Conservation (phyloP, 2,113 vertebrate species). For the Notechis scutatus region DNA sequence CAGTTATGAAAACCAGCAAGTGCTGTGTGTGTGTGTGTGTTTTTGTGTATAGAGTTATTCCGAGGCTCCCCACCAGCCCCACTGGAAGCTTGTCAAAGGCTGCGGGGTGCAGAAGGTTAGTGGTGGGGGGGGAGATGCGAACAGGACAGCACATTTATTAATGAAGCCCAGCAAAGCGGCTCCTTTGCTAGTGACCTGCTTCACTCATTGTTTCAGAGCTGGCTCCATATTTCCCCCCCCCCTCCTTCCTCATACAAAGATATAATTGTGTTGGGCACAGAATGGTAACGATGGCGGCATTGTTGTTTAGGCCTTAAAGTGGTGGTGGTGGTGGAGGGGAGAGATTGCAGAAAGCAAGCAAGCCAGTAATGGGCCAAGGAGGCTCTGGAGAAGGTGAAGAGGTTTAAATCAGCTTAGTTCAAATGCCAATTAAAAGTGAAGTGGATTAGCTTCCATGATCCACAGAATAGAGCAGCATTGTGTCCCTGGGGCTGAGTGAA, state of each 20-base stretch:
- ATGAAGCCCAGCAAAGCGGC: constrained; percentile 49
- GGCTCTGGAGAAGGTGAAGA: constrained; percentile 68
- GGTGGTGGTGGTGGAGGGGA: neutral
- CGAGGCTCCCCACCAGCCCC: neutral
- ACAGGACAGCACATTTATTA: constrained; percentile 43
- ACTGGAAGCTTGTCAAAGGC: neutral
- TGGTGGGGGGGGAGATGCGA: neutral
- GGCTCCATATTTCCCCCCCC: constrained; percentile 48
- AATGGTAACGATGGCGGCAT: constrained; percentile 39
- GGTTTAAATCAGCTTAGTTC: constrained; percentile 82
- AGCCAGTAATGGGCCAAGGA: neutral
- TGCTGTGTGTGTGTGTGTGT: neutral
- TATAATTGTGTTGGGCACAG: constrained; percentile 59
- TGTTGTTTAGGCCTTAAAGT: constrained; percentile 48
- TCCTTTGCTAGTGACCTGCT: constrained; percentile 55
- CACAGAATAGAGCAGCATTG: constrained; percentile 65
- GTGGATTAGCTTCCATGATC: constrained; percentile 65
- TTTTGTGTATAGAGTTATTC: neutral
- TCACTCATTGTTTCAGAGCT: constrained; percentile 55
- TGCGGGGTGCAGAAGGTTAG: neutral
- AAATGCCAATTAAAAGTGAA: constrained; percentile 81
- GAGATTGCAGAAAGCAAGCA: constrained; percentile 44
- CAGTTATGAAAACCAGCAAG: neutral
- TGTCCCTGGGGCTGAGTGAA: constrained; percentile 26
- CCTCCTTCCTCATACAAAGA: constrained; percentile 60